These are phyloP conservation scores for Crypturellus tataupa DNA, from an alignment of 2,797 vertebrate genomes.

Conservation along the genomic window DNA sequence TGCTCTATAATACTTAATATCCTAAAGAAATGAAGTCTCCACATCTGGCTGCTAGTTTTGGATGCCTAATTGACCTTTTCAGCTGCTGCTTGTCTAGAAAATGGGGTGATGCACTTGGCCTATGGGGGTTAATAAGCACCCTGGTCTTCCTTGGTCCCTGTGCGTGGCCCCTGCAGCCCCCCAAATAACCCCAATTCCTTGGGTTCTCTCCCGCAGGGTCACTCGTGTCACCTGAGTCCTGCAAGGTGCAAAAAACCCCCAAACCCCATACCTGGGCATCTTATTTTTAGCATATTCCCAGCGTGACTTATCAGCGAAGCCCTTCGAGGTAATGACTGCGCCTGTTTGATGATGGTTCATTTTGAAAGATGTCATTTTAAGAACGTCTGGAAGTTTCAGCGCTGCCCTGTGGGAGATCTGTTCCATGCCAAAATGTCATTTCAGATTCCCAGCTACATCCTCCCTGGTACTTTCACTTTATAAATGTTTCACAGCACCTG, in stretches of 20 bases:
- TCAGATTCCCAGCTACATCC: slow-evolving; percentile 80
- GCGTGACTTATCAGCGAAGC: slow-evolving; percentile 71
- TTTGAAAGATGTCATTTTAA: slow-evolving; percentile 85
- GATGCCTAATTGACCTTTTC: slow-evolving; percentile 35
- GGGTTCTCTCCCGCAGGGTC: neutral
- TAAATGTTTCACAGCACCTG: slow-evolving; percentile 86
- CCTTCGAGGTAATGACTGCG: slow-evolving; percentile 76
- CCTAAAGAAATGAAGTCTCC: neutral
- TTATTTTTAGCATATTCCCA: slow-evolving; percentile 78
- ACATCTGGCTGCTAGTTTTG: neutral
- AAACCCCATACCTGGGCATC: neutral
- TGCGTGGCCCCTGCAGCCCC: fast-evolving
- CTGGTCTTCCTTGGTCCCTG: neutral
- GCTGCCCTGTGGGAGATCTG: slow-evolving; percentile 78
- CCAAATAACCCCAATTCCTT: neutral
- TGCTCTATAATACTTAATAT: neutral
- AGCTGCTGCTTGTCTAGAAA: neutral
- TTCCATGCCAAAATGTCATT: slow-evolving; percentile 85
- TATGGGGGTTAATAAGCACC: slow-evolving; percentile 18
- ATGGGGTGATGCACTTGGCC: neutral
- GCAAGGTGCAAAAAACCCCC: slow-evolving; percentile 36
- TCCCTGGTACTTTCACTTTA: slow-evolving; percentile 77
- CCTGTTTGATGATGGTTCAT: slow-evolving; percentile 79
- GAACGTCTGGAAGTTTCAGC: slow-evolving; percentile 81
- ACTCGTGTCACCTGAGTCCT: neutral